Evolutionary conservation across 2,888 invertebrate genomes (phyloP).

Genomic region (Craniophora ligustri): DNA sequence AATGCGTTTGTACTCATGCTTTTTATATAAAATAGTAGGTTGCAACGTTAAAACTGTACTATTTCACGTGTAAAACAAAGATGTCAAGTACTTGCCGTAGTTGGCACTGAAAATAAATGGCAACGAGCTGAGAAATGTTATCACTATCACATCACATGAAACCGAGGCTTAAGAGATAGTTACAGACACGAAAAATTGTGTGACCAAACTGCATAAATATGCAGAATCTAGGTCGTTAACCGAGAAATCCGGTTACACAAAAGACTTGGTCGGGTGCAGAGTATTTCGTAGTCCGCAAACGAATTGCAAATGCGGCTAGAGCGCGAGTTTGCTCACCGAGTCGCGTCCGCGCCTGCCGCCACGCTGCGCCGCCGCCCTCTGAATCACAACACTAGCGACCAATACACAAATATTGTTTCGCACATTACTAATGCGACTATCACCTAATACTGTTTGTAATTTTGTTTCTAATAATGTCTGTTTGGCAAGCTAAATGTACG

Average conservation of each 20-base stretch:
- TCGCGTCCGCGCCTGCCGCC: constrained; percentile 29
- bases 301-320: constrained; percentile 77
- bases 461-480: too few relatives aligned
- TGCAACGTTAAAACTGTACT: not conserved
- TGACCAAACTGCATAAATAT: constrained; percentile 78
- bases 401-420: constrained; percentile 25
- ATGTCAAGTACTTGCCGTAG: not conserved
- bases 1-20: too few relatives aligned
- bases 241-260: constrained; percentile 81
- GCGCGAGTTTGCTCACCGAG: constrained; percentile 75
- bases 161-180: constrained; percentile 54
- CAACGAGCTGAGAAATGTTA: constrained; percentile 27
- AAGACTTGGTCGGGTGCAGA: constrained; percentile 76
- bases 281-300: constrained; percentile 79
- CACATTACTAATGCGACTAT: constrained; percentile 15
- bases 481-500: not conserved
- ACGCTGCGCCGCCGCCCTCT: constrained; percentile 1
- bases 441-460: not conserved
- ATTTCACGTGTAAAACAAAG: not conserved
- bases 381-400: constrained; percentile 38
- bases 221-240: constrained; percentile 80
- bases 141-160: constrained; percentile 38
- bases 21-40: not conserved
- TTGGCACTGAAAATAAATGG: constrained; percentile 8
- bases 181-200: constrained; percentile 68